phyloP scores from a whole-genome alignment of 2,888 invertebrate genomes.

The Meandrusa payeni region DNA sequence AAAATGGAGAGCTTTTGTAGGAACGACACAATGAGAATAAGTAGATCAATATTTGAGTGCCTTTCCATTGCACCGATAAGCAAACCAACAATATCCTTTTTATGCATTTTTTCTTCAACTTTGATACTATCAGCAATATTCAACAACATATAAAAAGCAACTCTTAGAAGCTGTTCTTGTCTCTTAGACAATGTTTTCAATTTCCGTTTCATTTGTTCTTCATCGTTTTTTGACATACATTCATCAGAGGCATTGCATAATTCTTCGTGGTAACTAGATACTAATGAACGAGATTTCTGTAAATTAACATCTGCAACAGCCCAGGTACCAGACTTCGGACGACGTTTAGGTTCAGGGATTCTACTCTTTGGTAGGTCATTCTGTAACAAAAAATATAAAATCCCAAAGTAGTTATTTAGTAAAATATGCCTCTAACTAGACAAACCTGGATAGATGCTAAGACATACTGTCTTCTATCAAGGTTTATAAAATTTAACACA shows the following conservation, averaged over 20 bases:
- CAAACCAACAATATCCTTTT: slow-evolving; percentile 93
- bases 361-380: slow-evolving; percentile 84
- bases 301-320: slow-evolving; percentile 76
- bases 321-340: slow-evolving; percentile 90
- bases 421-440: too few species aligned
- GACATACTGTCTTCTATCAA: too few species aligned
- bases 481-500: too few species aligned
- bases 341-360: slow-evolving; percentile 86
- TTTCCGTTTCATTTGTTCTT: slow-evolving; percentile 88
- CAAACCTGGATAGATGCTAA: too few species aligned
- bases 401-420: too few species aligned
- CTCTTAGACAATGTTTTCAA: slow-evolving; percentile 91
- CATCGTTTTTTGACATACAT: slow-evolving; percentile 81
- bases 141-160: slow-evolving; percentile 94
- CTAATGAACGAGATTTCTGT: slow-evolving; percentile 81
- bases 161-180: slow-evolving; percentile 95
- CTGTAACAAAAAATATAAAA: slow-evolving; percentile 50
- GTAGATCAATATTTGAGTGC: slow-evolving; percentile 90
- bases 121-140: slow-evolving; percentile 97
- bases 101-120: slow-evolving; percentile 98
- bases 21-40: slow-evolving; percentile 95
- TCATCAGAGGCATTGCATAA: slow-evolving; percentile 77
- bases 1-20: slow-evolving; percentile 97
- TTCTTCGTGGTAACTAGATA: slow-evolving; percentile 86
- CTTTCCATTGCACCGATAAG: slow-evolving; percentile 94